phyloP scores from a whole-genome alignment of 1,140 invertebrate species.

The Cephus cinctus region DNA sequence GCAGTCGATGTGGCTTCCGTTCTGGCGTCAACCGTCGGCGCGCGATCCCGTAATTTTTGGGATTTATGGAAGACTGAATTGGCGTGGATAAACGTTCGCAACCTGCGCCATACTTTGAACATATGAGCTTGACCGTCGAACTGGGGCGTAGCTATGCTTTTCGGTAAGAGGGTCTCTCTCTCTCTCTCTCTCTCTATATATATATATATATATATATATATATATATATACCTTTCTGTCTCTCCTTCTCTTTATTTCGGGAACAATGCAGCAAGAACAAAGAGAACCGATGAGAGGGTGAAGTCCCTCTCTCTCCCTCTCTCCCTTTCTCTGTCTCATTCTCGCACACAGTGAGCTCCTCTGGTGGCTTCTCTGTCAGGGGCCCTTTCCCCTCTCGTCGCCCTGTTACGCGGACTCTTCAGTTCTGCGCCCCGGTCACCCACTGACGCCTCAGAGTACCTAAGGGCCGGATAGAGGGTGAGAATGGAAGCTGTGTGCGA shows the following conservation, averaged over 20 bases:
- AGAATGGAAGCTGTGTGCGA: constrained; percentile 1
- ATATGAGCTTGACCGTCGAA: too few species aligned
- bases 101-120: too few species aligned
- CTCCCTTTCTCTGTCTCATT: too few species aligned
- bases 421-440: constrained; percentile 2
- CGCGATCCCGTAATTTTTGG: too few species aligned
- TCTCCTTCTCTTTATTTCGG: constrained; percentile 2
- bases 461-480: constrained; percentile 5
- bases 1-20: too few species aligned
- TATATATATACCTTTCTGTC: constrained; percentile 1
- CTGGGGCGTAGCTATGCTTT: too few species aligned
- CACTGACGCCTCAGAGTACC: constrained; percentile 7
- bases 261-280: constrained; percentile 1
- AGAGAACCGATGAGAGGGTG: not conserved
- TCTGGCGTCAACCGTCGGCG: too few species aligned
- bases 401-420: not conserved
- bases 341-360: not conserved
- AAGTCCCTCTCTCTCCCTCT: not conserved
- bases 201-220: constrained; percentile 8
- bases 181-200: not conserved
- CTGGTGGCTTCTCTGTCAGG: not conserved
- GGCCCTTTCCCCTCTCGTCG: not conserved
- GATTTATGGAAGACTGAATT: too few species aligned
- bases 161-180: too few species aligned
- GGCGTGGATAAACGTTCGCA: too few species aligned